Conservation (phyloP, 1,140 invertebrate genomes). For the Drosophila punjabiensis region DNA sequence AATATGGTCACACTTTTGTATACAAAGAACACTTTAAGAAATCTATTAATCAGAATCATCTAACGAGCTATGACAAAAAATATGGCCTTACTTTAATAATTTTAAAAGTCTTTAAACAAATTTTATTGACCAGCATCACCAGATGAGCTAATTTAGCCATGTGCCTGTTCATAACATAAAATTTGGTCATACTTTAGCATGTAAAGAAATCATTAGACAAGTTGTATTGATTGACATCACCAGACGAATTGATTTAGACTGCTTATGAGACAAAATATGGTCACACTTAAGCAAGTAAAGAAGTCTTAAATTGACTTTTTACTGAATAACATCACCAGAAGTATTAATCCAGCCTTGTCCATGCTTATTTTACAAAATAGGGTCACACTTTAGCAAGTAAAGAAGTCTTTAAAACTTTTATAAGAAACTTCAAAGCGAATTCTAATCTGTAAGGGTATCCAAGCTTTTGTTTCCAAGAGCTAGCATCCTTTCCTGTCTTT, state of each 20-base stretch:
- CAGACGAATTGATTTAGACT: neutral
- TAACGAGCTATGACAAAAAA: neutral
- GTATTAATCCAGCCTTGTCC: neutral
- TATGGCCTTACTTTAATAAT: neutral
- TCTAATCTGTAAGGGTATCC: neutral
- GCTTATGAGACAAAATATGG: neutral
- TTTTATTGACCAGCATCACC: no score
- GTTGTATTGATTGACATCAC: neutral
- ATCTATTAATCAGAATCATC: neutral
- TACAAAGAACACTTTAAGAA: neutral
- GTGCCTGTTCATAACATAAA: neutral
- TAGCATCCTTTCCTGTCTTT: conserved; percentile 14
- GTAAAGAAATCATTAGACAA: neutral
- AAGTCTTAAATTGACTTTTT: neutral
- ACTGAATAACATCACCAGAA: neutral
- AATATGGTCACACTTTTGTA: neutral
- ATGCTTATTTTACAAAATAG: neutral
- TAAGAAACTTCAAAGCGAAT: rapidly evolving
- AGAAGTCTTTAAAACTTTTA: neutral
- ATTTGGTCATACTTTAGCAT: neutral
- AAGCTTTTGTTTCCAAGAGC: neutral
- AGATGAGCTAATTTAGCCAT: no score
- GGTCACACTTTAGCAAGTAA: neutral
- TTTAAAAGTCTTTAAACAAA: no score
- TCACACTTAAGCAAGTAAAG: neutral